phyloP scores from a whole-genome alignment of 2,113 vertebrate species.

The Varanus salvator region DNA sequence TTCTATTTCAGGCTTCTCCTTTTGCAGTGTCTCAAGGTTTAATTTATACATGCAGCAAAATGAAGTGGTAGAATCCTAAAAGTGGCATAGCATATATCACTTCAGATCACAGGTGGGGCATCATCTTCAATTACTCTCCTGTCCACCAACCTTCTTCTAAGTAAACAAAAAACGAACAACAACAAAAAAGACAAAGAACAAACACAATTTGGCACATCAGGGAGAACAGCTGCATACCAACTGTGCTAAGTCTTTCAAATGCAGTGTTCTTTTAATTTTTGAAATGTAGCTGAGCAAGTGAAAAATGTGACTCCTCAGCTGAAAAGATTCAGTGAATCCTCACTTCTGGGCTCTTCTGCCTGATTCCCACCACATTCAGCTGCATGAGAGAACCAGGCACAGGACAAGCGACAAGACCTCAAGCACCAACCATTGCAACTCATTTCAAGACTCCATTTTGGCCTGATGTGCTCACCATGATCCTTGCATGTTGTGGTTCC shows the following conservation, averaged over 20 bases:
- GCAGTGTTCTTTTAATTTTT: not conserved
- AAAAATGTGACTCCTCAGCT: not conserved
- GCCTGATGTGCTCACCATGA: slow-evolving; percentile 49
- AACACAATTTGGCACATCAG: not conserved
- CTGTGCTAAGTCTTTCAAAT: not conserved
- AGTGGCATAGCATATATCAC: not conserved
- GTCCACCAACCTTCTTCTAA: not conserved
- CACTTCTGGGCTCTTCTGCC: not conserved
- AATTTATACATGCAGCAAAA: not conserved
- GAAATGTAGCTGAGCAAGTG: not conserved
- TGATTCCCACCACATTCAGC: not conserved
- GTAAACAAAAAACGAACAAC: not conserved
- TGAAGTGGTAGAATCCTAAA: not conserved
- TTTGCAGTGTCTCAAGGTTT: not conserved
- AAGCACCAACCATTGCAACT: not conserved
- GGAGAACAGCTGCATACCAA: not conserved
- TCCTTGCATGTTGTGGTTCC: slow-evolving; percentile 59
- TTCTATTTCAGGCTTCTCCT: not conserved
- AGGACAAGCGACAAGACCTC: not conserved
- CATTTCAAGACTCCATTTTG: not conserved
- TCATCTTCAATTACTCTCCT: not conserved
- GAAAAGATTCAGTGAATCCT: not conserved
- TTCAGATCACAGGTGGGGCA: not conserved
- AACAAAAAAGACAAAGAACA: no score
- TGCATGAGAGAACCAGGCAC: no score